Evolutionary conservation across 2,113 vertebrate species (phyloP).

Genomic region (Acrocephalus arundinaceus): DNA sequence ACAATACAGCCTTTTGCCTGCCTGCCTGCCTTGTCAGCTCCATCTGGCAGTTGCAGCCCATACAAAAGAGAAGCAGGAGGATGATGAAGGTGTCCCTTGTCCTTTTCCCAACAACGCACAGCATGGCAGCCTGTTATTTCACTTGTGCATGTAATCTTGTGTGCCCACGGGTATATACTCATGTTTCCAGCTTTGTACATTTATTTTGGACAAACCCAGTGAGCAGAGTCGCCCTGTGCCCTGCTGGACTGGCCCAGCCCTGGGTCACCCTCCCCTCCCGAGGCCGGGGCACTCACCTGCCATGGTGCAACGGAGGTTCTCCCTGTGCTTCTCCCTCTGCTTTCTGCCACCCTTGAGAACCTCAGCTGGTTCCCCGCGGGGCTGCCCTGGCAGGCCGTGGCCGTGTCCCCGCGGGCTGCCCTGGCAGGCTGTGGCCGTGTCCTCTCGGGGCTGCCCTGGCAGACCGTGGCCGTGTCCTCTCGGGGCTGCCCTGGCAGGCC

Average conservation of each 20-base stretch:
- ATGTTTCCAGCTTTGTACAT: neutral
- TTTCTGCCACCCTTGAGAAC: neutral
- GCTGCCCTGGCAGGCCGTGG: neutral
- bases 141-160: neutral
- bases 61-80: neutral
- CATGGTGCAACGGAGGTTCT: accelerated
- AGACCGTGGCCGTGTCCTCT: neutral
- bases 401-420: no score
- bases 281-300: accelerated
- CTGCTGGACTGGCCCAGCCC: neutral
- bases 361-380: accelerated
- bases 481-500: neutral
- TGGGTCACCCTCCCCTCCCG: accelerated
- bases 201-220: neutral
- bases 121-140: neutral
- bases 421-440: neutral
- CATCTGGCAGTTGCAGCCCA: neutral
- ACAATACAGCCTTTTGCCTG: neutral
- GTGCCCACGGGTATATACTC: neutral
- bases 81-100: neutral
- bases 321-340: neutral
- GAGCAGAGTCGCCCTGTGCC: neutral
- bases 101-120: neutral
- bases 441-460: accelerated
- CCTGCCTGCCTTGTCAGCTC: neutral